Evolutionary conservation across 2,113 vertebrate genomes (phyloP), one percentile per base, ranked within the genome.

Genomic region (Panthera tigris): DNA sequence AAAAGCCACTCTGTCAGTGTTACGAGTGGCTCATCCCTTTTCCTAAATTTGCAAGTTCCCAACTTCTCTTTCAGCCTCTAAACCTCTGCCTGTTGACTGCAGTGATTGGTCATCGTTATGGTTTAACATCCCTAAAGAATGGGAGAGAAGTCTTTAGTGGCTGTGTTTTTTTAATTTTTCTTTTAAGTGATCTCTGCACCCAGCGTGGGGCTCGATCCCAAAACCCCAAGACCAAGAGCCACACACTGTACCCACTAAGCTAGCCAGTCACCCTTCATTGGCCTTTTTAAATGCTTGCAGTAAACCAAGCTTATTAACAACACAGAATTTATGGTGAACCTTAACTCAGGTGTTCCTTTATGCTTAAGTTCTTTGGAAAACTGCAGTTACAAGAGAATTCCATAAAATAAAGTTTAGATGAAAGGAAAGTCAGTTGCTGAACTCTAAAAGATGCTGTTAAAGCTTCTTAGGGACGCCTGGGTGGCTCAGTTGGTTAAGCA

Each of bases 211-310:
- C 74, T 48, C 7, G 4, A 48, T 18, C 14, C 41, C 41, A 78
- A 41, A 78, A 18, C 27, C 27, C 41, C 25, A 8, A 16, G 14
- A 76, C 45, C 74, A 76, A 48, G 74, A 78, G 41, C 74, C 74
- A 31, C 15, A 29, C 15, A 16, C 41, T 31, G 27, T 18, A 9
- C 15, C 14, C 7, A 18, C 74, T 48, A 7, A 48, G 15, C 41
- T 7, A 48, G 41, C 15, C 14, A 18, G 73, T 12, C 3, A 4
- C 61, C 45, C 76, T 1, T 65, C 25, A 11, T 57, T 92, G 33
- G 39, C 25, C 27, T 95, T 91, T 92, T 57, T 84, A 57, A 92
- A 78, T 88, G 16, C 48, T 93, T 92, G 52, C 65, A 66, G 52
- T 73, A 90, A 83, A 55, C 16, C 50, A 92, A 3, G n/a, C 33